Evolutionary conservation across 1,140 invertebrate species (phyloP), one percentile per base, ranked within the genome.

Genomic region (Danaus melanippus): DNA sequence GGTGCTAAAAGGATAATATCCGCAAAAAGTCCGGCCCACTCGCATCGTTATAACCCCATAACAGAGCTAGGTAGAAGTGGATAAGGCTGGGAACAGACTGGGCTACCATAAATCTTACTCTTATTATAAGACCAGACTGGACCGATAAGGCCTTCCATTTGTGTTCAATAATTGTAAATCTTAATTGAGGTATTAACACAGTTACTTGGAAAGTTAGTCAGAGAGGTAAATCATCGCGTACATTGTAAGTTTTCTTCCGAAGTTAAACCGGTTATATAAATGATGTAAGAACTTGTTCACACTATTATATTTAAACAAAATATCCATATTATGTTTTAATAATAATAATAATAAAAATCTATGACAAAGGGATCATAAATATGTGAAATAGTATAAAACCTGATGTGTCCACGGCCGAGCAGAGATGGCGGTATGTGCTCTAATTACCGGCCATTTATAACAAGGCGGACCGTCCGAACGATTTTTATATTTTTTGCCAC

Each of bases 381-480:
- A 39, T 10, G 9, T 10, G 11, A 8, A n/a, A n/a, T 10, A n/a
- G 39, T 46, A 51, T 21, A 46, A 10, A 10, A 7, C 65, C 40
- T 46, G 12, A 8, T 64, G 66, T 57, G 56, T 9, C 58, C 21
- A 15, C n/a, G 11, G 12, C 66, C 45, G 45, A 42, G 43, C 8
- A 41, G 15, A 48, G 59, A 66, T 61, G 64, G 62, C 69, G 74
- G 69, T 71, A 72, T 73, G 66, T 69, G 70, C 62, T 64, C 79
- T 80, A 83, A 83, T 83, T 83, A 83, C 79, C 66, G 60, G 59
- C 76, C 77, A 79, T 83, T 80, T 77, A 80, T 79, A 77, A 80
- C 73, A 66, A 47, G 69, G 70, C 69, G 74, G 69, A 63, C 67
- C 55, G 71, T 76, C 77, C 75, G 71, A 72, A 69, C 70, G 64